Percentiles rank a stretch among this genome's conserved stretches.
phyloP scores from a whole-genome alignment of 2,888 invertebrate genomes.

The Chouioia cunea region DNA sequence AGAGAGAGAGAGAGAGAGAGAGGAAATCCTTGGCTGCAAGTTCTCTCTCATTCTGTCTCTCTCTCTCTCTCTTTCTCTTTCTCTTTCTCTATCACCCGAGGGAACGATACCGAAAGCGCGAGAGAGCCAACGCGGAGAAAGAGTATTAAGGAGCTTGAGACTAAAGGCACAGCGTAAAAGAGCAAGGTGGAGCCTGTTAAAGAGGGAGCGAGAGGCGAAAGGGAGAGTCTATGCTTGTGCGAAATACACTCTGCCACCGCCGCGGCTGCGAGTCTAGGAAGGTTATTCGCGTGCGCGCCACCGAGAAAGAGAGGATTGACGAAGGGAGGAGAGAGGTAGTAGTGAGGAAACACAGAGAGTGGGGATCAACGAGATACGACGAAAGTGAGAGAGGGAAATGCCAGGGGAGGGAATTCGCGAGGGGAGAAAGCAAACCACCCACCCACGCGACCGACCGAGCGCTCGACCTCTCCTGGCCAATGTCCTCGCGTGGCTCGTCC shows the following conservation, averaged over 20 bases:
- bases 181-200: constrained; percentile 29
- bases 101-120: background rate
- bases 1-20: too few species aligned
- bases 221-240: background rate
- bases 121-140: background rate
- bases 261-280: background rate
- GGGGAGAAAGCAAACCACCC: background rate
- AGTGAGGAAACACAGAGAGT: background rate
- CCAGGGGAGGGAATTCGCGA: background rate
- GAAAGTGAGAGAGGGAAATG: background rate
- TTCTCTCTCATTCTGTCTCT: too few species aligned
- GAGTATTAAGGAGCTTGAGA: background rate
- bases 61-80: too few species aligned
- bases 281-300: background rate
- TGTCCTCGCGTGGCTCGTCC: constrained; percentile 45
- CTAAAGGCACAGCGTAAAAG: constrained; percentile 17
- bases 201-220: constrained; percentile 14
- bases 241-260: background rate
- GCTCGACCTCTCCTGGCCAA: constrained; percentile 47
- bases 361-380: constrained; percentile 1
- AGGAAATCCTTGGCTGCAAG: too few species aligned
- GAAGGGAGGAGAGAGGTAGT: background rate
- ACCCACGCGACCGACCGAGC: constrained; percentile 31
- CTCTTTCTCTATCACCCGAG: too few species aligned
- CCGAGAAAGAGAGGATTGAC: constrained; percentile 9